A percentile compares a stretch with the other conserved stretches of the same genome.
phyloP scores from a whole-genome alignment of 2,113 vertebrate species.

The Euleptes europaea region DNA sequence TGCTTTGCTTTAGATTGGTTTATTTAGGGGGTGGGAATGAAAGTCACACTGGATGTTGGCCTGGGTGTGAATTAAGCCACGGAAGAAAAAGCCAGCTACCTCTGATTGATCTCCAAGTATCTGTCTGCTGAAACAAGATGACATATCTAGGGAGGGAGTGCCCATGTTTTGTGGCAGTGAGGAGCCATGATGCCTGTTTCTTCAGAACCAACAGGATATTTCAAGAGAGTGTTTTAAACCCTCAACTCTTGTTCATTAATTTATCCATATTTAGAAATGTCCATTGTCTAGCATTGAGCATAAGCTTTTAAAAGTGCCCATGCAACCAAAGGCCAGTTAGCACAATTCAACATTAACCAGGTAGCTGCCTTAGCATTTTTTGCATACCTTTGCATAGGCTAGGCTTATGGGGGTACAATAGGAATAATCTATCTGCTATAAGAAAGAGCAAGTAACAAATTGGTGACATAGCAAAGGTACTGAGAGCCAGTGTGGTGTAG shows the following conservation, averaged over 20 bases:
- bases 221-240: background rate
- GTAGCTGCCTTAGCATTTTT: background rate
- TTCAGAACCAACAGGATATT: background rate
- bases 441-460: constrained; percentile 23
- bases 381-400: background rate
- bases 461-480: constrained; percentile 10
- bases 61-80: constrained; percentile 41
- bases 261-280: constrained; percentile 17
- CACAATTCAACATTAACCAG: constrained; percentile 28
- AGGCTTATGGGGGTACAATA: background rate
- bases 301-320: constrained; percentile 12
- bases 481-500: no score
- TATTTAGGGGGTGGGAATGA: constrained; percentile 25
- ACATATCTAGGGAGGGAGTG: background rate
- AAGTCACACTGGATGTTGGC: constrained; percentile 48
- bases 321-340: background rate
- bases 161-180: background rate
- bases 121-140: background rate
- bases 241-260: background rate
- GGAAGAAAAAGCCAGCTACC: constrained; percentile 17
- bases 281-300: constrained; percentile 47
- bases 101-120: constrained; percentile 10
- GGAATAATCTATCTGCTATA: background rate
- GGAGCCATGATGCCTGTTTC: background rate
- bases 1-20: background rate